These are phyloP conservation scores for Phenganax stokvisi DNA, from an alignment of 92 coral and sea anemone species.

Conservation along the genomic window DNA sequence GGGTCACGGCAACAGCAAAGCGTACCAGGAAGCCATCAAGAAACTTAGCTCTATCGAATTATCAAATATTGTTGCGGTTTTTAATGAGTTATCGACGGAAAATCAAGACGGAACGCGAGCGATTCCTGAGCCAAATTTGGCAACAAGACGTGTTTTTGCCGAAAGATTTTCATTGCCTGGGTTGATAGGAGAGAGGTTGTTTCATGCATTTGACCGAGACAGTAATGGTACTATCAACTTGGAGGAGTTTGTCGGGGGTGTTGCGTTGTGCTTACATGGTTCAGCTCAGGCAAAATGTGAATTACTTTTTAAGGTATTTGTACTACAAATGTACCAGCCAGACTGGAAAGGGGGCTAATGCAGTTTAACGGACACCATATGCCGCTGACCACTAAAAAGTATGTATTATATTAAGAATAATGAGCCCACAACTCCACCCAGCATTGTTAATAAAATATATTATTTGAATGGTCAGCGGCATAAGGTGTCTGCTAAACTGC, in stretches of 20 bases:
- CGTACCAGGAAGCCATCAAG: conserved; percentile 69
- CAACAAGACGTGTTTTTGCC: conserved; percentile 89
- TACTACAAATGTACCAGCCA: conserved; percentile 54
- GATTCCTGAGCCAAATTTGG: conserved; percentile 63
- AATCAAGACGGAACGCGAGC: conserved; percentile 80
- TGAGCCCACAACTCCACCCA: too few relatives aligned
- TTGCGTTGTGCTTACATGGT: conserved; percentile 95
- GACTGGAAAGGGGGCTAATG: not conserved
- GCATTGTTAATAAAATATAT: too few relatives aligned
- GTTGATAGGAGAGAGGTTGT: conserved; percentile 86
- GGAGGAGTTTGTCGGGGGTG: conserved; percentile 96
- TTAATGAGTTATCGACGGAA: conserved; percentile 79
- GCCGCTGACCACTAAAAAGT: too few relatives aligned
- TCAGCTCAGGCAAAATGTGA: conserved; percentile 91
- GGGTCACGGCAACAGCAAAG: conserved; percentile 39
- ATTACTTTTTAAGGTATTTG: conserved; percentile 71
- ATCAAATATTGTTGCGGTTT: conserved; percentile 78
- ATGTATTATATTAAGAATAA: too few relatives aligned
- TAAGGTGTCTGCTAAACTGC: too few relatives aligned
- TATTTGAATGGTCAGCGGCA: too few relatives aligned
- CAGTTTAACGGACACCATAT: too few relatives aligned
- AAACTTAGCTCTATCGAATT: conserved; percentile 84
- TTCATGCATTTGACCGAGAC: conserved; percentile 88
- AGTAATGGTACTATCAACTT: conserved; percentile 87
- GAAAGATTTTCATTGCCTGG: conserved; percentile 93